Conservation (phyloP, 2,797 vertebrate species). For the Oophaga sylvatica region DNA sequence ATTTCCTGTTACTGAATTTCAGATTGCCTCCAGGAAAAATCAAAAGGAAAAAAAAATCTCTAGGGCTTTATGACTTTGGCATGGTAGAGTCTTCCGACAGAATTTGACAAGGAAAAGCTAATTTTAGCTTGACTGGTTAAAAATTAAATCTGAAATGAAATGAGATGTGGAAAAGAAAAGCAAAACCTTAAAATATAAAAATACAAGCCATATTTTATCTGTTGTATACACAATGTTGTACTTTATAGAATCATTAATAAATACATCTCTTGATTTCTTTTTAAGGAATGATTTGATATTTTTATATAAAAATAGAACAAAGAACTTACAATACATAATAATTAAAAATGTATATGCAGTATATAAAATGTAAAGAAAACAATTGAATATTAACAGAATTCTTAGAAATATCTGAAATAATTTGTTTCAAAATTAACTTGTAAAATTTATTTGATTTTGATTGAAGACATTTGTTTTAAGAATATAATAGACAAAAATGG, state of each 20-base stretch:
- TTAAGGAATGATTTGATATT: neutral
- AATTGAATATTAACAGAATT: too few relatives aligned
- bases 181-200: neutral
- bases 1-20: conserved; percentile 67
- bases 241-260: neutral
- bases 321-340: neutral
- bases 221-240: neutral
- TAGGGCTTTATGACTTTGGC: conserved; percentile 63
- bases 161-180: neutral
- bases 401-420: too few relatives aligned
- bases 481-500: too few relatives aligned
- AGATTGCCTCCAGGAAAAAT: conserved; percentile 62
- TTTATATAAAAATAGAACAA: neutral
- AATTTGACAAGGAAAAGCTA: conserved; percentile 6
- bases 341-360: neutral
- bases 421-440: too few relatives aligned
- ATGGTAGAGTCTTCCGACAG: neutral
- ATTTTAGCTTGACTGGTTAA: conserved; percentile 19
- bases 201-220: neutral
- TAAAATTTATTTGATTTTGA: too few relatives aligned
- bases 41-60: conserved; percentile 17
- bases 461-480: too few relatives aligned
- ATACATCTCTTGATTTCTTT: neutral
- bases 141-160: neutral
- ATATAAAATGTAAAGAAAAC: neutral